Conservation (phyloP, 2,888 invertebrate species). For the Drosophila formosana region DNA sequence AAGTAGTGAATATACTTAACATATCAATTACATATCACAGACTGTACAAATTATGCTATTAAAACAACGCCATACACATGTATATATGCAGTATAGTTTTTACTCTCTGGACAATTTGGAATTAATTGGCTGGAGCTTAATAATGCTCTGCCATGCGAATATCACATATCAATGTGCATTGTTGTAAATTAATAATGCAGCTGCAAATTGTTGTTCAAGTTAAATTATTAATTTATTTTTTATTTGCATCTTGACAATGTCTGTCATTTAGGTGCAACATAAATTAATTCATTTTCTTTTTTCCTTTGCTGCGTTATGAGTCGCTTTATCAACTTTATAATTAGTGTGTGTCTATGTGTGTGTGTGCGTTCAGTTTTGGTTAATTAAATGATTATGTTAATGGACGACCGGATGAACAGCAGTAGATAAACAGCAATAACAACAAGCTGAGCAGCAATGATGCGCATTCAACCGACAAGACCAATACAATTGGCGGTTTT, state of each 20-base stretch:
- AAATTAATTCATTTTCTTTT: conserved; percentile 66
- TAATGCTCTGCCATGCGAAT: conserved; percentile 36
- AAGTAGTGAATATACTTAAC: conserved; percentile 15
- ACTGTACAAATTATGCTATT: not conserved
- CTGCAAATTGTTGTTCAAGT: conserved; percentile 61
- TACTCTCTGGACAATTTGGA: conserved; percentile 14
- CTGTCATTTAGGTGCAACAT: conserved; percentile 76
- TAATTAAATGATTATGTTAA: conserved; percentile 82
- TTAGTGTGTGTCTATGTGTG: conserved; percentile 34
- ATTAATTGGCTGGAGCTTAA: conserved; percentile 36
- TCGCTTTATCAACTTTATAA: conserved; percentile 61
- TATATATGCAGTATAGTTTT: conserved; percentile 4
- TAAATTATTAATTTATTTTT: conserved; percentile 72
- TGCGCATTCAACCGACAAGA: conserved; percentile 68
- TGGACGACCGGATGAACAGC: conserved; percentile 73
- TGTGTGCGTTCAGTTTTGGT: conserved; percentile 61
- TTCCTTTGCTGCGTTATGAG: conserved; percentile 31
- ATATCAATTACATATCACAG: conserved; percentile 8
- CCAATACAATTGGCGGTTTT: conserved; percentile 77
- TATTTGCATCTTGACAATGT: conserved; percentile 78
- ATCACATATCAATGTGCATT: conserved; percentile 48
- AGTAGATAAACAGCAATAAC: conserved; percentile 54
- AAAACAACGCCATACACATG: not conserved
- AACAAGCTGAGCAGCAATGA: conserved; percentile 42
- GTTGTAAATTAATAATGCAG: conserved; percentile 53